Base-by-base conservation (phyloP, 2,113 vertebrate species). In the Cyanocitta stelleri region DNA sequence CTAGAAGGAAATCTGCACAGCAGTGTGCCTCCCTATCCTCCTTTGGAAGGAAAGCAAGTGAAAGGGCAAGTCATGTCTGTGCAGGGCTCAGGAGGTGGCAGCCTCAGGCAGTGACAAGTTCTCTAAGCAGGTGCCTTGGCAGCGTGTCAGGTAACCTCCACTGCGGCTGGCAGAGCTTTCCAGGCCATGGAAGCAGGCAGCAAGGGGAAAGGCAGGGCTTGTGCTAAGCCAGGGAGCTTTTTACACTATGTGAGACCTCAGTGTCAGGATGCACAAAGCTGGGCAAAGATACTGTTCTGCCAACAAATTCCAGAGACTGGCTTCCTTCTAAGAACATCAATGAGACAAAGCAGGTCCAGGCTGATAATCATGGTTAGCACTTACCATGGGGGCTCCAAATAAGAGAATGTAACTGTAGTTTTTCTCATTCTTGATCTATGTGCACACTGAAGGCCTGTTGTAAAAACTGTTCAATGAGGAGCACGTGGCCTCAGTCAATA, bases 401-500 rank as follows among this genome's bases (percentile, higher is more conserved):
- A 71, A 67, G 52, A 67, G 43, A 68, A 56, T 4, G 20, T 32
- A 9, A 11, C 3, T 35, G 20, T 21, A 10, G 1, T 8, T 66
- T 80, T 63, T 52, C 43, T 72, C 12, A 10, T 89, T 83, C 41
- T 68, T 76, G 35, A 41, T 56, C 41, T 41, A 23, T 51, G 33
- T 21, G 43, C 24, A 49, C 11, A 11, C 41, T 32, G 51, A 63
- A 49, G 19, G 27, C 17, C 81, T 48, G 8, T 39, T 44, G 26
- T 30, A 73, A 71, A 63, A 75, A 35, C 41, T 49, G 32, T 8
- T 84, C 27, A 56, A 22, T 0, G 1, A 85, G 29, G 54, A 85
- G 56, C 0, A 0, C 37, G 7, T 13, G 29, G 24, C 22, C 63
- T 56, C 39, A 52, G 35, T 48, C 30, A 51, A 29, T 13, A 59